Evolutionary conservation across 2,113 vertebrate genomes (phyloP).

Genomic region (Bujurquina vittata): DNA sequence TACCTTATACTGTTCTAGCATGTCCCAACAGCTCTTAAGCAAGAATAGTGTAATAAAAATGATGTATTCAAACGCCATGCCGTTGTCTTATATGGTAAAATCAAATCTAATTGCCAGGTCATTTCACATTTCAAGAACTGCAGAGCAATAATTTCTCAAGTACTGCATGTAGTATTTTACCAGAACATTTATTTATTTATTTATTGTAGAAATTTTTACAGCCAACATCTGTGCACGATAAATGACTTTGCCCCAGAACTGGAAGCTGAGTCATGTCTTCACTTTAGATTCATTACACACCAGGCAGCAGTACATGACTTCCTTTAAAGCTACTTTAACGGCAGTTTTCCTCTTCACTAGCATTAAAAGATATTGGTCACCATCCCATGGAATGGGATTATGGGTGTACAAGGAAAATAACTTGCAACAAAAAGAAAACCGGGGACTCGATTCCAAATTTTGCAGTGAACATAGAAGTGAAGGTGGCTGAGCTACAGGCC

Average conservation of each 20-base stretch:
- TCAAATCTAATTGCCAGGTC: background rate
- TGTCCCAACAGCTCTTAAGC: conserved; percentile 38
- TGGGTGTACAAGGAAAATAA: conserved; percentile 16
- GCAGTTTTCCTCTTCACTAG: conserved; percentile 2
- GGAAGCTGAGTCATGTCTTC: conserved; percentile 42
- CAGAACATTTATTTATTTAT: background rate
- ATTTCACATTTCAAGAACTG: background rate
- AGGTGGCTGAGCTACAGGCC: background rate
- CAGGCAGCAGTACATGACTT: conserved; percentile 17
- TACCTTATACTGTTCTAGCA: conserved; percentile 8
- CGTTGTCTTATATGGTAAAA: background rate
- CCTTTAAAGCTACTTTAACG: conserved; percentile 34
- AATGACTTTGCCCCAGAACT: conserved; percentile 38
- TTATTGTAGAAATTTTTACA: background rate
- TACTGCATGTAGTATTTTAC: background rate
- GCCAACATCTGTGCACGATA: conserved; percentile 29
- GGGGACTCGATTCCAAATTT: conserved; percentile 15
- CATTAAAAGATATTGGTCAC: conserved; percentile 39
- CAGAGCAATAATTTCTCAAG: conserved; percentile 8
- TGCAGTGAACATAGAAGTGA: background rate
- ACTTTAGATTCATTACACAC: conserved; percentile 9
- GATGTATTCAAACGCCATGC: background rate
- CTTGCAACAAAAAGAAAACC: conserved; percentile 24
- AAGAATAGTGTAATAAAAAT: conserved; percentile 26
- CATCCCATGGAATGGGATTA: conserved; percentile 32